Conservation (phyloP, 2,797 vertebrate genomes). For the Crypturellus tataupa region DNA sequence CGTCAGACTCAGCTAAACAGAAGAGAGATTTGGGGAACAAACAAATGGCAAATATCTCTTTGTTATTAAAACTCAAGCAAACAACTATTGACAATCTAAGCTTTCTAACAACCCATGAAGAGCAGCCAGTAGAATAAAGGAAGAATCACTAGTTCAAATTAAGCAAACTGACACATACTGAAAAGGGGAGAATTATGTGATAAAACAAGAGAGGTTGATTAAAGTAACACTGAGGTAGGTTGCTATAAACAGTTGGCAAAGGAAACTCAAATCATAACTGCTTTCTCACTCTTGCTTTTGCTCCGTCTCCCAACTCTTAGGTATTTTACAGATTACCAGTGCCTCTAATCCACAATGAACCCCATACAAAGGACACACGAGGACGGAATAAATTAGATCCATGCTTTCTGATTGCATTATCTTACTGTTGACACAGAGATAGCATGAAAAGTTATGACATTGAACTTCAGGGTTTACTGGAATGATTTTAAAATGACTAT, state of each 20-base stretch:
- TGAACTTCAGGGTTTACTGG: not conserved
- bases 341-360: not conserved
- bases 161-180: not conserved
- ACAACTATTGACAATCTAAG: not conserved
- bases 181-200: not conserved
- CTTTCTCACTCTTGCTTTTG: not conserved
- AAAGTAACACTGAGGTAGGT: not conserved
- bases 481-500: not conserved
- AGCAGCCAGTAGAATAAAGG: not conserved
- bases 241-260: not conserved
- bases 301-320: not conserved
- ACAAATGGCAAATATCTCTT: not conserved
- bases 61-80: not conserved
- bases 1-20: not conserved
- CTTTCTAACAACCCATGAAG: not conserved
- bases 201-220: not conserved
- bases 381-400: not conserved
- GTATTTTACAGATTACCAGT: not conserved
- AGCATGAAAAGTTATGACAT: not conserved
- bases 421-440: not conserved
- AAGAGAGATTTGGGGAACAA: not conserved
- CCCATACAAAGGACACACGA: not conserved
- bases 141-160: not conserved
- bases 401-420: not conserved
- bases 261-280: not conserved